phyloP scores from a whole-genome alignment of 1,140 invertebrate species.

The Polypedilum vanderplanki region DNA sequence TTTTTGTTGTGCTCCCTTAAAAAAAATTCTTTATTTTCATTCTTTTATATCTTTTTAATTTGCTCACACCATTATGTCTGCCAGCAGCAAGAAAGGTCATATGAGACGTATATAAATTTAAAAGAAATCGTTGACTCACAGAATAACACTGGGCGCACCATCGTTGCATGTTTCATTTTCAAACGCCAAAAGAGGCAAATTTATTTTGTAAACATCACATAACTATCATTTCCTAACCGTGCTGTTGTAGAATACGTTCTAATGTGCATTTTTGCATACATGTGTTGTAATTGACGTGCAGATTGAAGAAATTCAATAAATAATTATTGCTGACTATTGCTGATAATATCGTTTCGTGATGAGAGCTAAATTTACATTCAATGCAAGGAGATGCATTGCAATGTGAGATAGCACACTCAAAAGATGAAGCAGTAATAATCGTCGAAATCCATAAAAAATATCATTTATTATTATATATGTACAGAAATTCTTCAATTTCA shows the following conservation, averaged over 20 bases:
- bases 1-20: neutral
- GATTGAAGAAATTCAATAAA: conserved; percentile 19
- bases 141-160: too few species aligned
- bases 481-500: neutral
- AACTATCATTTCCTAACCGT: too few species aligned
- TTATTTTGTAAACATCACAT: too few species aligned
- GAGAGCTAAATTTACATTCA: neutral
- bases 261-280: too few species aligned
- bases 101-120: too few species aligned
- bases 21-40: neutral
- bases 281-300: neutral
- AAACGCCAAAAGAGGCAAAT: too few species aligned
- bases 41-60: neutral
- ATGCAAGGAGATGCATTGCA: too few species aligned
- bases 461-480: neutral
- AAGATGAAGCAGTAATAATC: neutral
- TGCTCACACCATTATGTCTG: too few species aligned
- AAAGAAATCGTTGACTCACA: too few species aligned
- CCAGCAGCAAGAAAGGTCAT: too few species aligned
- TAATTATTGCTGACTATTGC: neutral
- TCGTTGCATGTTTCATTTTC: too few species aligned
- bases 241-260: too few species aligned
- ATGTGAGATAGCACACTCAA: neutral
- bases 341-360: conserved; percentile 2
- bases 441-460: neutral